A percentile compares a stretch with the other conserved stretches of the same genome.
Conservation (phyloP, 2,113 vertebrate species). For the Acanthisitta chloris region DNA sequence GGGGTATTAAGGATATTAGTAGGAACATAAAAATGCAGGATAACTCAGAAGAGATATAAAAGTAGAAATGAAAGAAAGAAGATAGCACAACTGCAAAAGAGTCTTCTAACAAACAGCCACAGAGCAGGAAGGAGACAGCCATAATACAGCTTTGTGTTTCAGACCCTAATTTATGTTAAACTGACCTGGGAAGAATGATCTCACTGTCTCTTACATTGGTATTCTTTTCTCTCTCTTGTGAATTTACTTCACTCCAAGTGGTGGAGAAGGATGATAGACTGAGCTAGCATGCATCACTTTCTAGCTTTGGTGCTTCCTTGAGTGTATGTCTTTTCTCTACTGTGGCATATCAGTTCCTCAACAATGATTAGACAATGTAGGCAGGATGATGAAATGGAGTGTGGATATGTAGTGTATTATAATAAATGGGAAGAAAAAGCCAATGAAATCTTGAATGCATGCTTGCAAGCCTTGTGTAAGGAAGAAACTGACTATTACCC, state of each 20-base stretch:
- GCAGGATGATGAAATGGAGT: neutral
- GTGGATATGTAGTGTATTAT: neutral
- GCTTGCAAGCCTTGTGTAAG: neutral
- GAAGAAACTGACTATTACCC: neutral
- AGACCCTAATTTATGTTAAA: neutral
- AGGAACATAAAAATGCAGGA: neutral
- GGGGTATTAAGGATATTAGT: neutral
- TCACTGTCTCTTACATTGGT: neutral
- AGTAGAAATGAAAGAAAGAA: neutral
- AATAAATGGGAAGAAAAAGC: neutral
- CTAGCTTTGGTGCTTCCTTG: neutral
- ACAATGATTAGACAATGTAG: neutral
- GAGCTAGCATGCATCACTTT: accelerated
- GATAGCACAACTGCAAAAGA: neutral
- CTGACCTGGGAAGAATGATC: neutral
- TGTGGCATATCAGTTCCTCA: neutral
- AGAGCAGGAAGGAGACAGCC: neutral
- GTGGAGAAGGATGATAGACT: neutral
- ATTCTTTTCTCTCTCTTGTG: neutral
- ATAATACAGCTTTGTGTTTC: neutral
- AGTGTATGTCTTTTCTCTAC: neutral
- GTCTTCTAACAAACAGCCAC: neutral
- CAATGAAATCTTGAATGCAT: neutral
- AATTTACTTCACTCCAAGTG: neutral
- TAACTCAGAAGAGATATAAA: neutral